Evolutionary conservation across 2,888 invertebrate species (phyloP).

Genomic region (Subacronicta megacephala): DNA sequence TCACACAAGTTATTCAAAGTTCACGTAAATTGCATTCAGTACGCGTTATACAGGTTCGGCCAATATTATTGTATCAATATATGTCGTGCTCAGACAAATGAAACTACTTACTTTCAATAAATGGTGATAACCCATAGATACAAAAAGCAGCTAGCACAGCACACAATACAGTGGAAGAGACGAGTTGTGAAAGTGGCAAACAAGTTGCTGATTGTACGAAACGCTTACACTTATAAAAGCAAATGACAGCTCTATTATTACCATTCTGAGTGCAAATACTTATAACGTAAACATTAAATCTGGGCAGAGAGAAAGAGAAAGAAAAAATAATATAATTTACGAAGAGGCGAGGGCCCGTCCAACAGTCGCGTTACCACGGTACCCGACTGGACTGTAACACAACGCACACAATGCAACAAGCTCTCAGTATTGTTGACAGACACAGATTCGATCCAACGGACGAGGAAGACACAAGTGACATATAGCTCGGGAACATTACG

Average conservation of each 20-base stretch:
- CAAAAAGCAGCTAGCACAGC: slow-evolving; percentile 90
- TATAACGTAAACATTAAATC: slow-evolving; percentile 75
- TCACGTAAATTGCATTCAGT: slow-evolving; percentile 48
- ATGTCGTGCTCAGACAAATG: slow-evolving; percentile 82
- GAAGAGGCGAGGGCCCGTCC: slow-evolving; percentile 57
- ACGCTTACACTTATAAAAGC: slow-evolving; percentile 89
- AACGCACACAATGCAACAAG: slow-evolving; percentile 71
- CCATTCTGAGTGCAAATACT: slow-evolving; percentile 86
- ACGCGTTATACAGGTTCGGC: slow-evolving; percentile 49
- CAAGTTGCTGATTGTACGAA: slow-evolving; percentile 87
- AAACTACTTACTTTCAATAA: slow-evolving; percentile 84
- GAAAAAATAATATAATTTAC: slow-evolving; percentile 57
- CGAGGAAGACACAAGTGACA: slow-evolving; percentile 81
- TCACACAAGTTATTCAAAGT: slow-evolving; percentile 46
- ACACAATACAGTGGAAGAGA: slow-evolving; percentile 89
- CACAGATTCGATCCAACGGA: slow-evolving; percentile 73
- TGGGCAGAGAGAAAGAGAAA: slow-evolving; percentile 84
- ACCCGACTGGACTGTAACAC: slow-evolving; percentile 60
- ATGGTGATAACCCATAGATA: slow-evolving; percentile 88
- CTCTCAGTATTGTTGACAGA: slow-evolving; percentile 70
- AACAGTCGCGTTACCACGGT: slow-evolving; percentile 54
- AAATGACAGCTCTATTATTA: slow-evolving; percentile 90
- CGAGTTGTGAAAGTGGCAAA: slow-evolving; percentile 88
- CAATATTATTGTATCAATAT: slow-evolving; percentile 70
- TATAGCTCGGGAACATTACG: slow-evolving; percentile 53